Base-by-base conservation (phyloP, 1,140 invertebrate species). In the Lepeophtheirus salmonis region DNA sequence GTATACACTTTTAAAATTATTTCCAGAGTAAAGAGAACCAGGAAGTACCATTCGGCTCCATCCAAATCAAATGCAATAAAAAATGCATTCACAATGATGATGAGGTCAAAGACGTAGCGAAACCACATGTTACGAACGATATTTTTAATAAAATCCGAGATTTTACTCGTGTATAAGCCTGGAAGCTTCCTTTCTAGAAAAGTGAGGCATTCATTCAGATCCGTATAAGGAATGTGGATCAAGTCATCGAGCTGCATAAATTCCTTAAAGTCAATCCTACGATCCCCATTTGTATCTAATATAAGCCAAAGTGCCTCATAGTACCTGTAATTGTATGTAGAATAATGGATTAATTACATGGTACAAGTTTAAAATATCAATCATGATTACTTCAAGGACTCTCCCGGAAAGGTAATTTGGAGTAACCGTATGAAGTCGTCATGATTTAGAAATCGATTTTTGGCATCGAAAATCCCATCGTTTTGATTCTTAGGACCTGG, bases 51-150 rank as follows among this genome's bases (percentile, higher is more conserved):
- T 63, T 77, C 76, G 3, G 72, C 70, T 18, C 65, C 65, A 30
- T 74, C 69, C 14, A 72, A 57, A 67, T 72, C 69, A 62, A 75
- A 66, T 0, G 70, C 73, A 64, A 77, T 75, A 60, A 75, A 71
- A 52, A 75, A 67, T 13, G 75, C 75, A 69, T 77, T 77, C 3
- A 75, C 26, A 23, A 76, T 65, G 56, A 77, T 77, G 61, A 76
- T 64, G 20, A 72, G 58, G 63, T 77, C 76, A 70, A 77, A 77
- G 26, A 71, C 69, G 48, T 71, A 72, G 17, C 73, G 68, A 63
- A 77, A 77, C 61, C 66, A 74, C 73, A 64, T 74, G 65, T 73
- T 70, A 54, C 69, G 66, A 12, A 76, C 74, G 51, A 68, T 52
- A 10, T 58, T 61, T 60, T 68, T 68, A 13, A 76, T 23, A 17